Base-by-base conservation (phyloP, 1,140 invertebrate species). In the Streblospio benedicti region DNA sequence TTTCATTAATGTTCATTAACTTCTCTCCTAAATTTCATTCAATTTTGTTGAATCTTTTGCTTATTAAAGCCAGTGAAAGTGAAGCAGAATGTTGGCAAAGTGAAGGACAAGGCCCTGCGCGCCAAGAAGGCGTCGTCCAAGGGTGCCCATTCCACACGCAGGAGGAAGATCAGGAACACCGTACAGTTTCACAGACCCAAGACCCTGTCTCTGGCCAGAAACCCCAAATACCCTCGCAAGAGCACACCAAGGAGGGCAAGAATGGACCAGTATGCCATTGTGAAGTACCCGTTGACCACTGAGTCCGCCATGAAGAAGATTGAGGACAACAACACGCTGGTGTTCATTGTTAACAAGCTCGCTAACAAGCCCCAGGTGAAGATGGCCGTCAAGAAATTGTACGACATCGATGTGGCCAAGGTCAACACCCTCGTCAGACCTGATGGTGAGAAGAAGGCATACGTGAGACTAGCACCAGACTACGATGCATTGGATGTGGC, bases 301-400 rank as follows among this genome's bases (percentile, higher is more conserved):
- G 97, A 99, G 85, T 93, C 95, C 18, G 94, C 96, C 12, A 99
- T 99, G 97, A 99, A 99, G 79, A 99, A 99, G 77, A 99, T 99
- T 80, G 97, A 99, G 81, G 97, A 99, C 71, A 97, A 97, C 79
- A 99, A 99, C 80, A 99, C 97, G 3, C 81, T 99, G 65, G 97
- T 99, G 45, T 99, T 99, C 77, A 89, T 99, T 80, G 93, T 97
- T 14, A 90, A 99, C 78, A 86, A 89, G 23, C 84, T 85, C 69
- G 89, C 96, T n/a, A 99, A 98, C 81, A 99, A 99, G 80, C 89
- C 91, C 72, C 93, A 97, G 71, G 92, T 99, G 67, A 93, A 90
- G 73, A 84, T 86, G 57, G 83, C 84, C 61, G 93, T 99, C 12
- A 96, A 97, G 80, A 97, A 98, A 79, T 79, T 99, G 61, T 99